Evolutionary conservation across 2,113 vertebrate species (phyloP).

Genomic region (Smithornis capensis): DNA sequence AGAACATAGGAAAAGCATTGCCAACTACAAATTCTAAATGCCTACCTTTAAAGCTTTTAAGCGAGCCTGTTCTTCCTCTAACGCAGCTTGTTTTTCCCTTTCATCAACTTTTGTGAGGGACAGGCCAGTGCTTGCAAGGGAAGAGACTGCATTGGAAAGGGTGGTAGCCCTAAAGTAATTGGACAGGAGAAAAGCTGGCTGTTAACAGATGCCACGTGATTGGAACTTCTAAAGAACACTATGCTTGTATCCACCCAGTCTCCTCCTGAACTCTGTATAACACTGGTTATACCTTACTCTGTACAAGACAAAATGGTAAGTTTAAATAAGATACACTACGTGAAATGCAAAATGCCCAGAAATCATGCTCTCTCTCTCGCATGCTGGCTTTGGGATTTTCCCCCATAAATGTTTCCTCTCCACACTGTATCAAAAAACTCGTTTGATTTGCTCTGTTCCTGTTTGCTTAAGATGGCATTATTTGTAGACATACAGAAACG

Average conservation of each 20-base stretch:
- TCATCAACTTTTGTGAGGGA: constrained; percentile 98
- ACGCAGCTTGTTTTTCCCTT: constrained; percentile 97
- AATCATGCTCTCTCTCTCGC: background rate
- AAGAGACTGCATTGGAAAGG: constrained; percentile 96
- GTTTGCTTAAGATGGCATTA: background rate
- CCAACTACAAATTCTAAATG: background rate
- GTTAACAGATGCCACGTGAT: background rate
- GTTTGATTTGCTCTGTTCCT: background rate
- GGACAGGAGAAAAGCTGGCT: constrained; percentile 29
- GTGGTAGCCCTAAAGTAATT: constrained; percentile 88
- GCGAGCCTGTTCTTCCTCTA: constrained; percentile 97
- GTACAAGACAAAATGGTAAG: background rate
- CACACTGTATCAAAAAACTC: background rate
- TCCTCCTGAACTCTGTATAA: background rate
- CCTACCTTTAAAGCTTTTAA: constrained; percentile 96
- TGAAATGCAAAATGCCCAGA: background rate
- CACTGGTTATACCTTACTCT: background rate
- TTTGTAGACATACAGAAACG: background rate
- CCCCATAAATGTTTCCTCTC: background rate
- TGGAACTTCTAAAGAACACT: background rate
- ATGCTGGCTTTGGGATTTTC: background rate
- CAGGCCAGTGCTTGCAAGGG: constrained; percentile 94
- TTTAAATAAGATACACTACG: background rate
- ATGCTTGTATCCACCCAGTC: background rate
- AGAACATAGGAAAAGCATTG: background rate